Base-by-base conservation (phyloP, 2,113 vertebrate species). In the Thinocorus orbignyianus region DNA sequence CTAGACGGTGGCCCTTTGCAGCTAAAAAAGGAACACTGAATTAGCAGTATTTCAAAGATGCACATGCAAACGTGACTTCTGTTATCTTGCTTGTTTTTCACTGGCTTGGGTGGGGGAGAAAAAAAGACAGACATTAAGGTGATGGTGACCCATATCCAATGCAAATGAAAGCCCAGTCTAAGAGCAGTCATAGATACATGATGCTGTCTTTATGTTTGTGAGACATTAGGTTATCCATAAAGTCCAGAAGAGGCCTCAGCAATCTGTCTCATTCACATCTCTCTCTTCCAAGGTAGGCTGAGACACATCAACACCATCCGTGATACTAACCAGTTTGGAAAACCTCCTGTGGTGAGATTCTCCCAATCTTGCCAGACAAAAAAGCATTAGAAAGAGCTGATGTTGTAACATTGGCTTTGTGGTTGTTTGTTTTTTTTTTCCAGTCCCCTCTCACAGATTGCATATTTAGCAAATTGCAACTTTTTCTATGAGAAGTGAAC, bases 51-150 rank as follows among this genome's bases (percentile, higher is more conserved):
- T 66, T 86, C 55, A 23, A 51, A 88, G 51, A 30, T 66, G 17
- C 8, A 41, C 7, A 3, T 39, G 42, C 19, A 62, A 61, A n/a
- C 49, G 7, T 35, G n/a, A 18, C 37, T 88, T 85, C 14, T 90
- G 0, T 68, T 90, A 42, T 33, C 49, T 35, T 81, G 6, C 17
- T 58, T 92, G 31, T 18, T 83, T 96, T 87, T 80, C 42, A 49
- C n/a, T 54, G 13, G 18, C 15, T 76, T 60, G 19, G 1, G 1
- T 3, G 13, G 5, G 8, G 11, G 17, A 1, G 2, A 24, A 23
- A 70, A 3, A 48, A 57, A 39, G 11, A 54, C 58, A 41, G 11
- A 26, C 44, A 65, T 55, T 33, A 41, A 54, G 16, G 18, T 39
- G 8, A 35, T 22, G 42, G 35, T 24, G 23, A 30, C 10, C 33